A percentile compares a stretch with the other conserved stretches of the same genome.
Evolutionary conservation across 2,888 invertebrate genomes (phyloP).

Genomic region (Abrostola tripartita): DNA sequence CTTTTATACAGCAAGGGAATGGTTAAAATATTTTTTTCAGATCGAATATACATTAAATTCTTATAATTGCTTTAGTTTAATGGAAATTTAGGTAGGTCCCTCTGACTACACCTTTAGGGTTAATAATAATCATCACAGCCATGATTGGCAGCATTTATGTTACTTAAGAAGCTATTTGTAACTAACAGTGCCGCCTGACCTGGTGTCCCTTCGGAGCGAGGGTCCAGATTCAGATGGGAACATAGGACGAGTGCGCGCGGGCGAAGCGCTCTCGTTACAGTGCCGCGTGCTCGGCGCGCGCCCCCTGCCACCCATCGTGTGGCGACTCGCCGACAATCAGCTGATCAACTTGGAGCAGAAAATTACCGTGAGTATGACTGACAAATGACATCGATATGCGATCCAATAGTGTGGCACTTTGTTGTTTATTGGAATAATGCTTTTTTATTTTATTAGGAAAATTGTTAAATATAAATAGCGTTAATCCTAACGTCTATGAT

Average conservation of each 20-base stretch:
- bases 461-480: too few relatives aligned
- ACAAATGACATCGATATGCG: conserved; percentile 1
- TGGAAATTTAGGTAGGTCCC: too few relatives aligned
- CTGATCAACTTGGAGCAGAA: conserved; percentile 75
- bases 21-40: too few relatives aligned
- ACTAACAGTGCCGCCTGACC: conserved; percentile 76
- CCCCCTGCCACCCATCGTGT: conserved; percentile 74
- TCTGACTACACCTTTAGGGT: too few relatives aligned
- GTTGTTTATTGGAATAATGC: conserved; percentile 3
- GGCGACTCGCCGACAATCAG: conserved; percentile 72
- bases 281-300: conserved; percentile 82
- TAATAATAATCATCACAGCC: too few relatives aligned
- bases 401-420: conserved; percentile 6
- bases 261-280: conserved; percentile 69
- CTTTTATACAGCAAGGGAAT: too few relatives aligned
- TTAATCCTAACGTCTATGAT: too few relatives aligned
- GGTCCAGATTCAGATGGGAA: conserved; percentile 52
- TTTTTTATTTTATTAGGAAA: too few relatives aligned
- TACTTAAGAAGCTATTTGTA: background rate
- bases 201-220: conserved; percentile 72
- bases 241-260: conserved; percentile 68
- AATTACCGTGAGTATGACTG: conserved; percentile 66
- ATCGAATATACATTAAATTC: too few relatives aligned
- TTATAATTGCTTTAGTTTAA: too few relatives aligned
- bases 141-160: too few relatives aligned